phyloP scores from a whole-genome alignment of 2,113 vertebrate species.

The Brevimyrus niger region DNA sequence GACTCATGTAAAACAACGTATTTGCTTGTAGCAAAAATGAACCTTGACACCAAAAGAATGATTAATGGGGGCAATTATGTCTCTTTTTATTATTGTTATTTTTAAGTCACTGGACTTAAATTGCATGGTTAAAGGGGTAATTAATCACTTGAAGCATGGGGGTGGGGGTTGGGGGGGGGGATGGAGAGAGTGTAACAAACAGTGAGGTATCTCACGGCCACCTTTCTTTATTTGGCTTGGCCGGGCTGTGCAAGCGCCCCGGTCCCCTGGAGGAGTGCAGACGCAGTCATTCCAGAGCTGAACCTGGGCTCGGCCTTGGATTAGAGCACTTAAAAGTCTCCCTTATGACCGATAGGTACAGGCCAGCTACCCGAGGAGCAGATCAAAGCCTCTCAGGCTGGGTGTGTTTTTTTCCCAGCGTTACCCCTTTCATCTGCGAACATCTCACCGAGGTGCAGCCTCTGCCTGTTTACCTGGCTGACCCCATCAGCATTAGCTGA shows the following conservation, averaged over 20 bases:
- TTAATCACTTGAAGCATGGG: conserved; percentile 13
- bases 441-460: conserved; percentile 41
- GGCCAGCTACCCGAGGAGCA: conserved; percentile 53
- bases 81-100: conserved; percentile 20
- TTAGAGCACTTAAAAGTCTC: conserved; percentile 23
- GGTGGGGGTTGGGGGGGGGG: not conserved
- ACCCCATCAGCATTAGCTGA: conserved; percentile 26
- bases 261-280: not conserved
- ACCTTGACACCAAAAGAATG: conserved; percentile 16
- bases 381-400: conserved; percentile 59
- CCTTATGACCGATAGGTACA: conserved; percentile 45
- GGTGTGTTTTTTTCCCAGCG: conserved; percentile 37
- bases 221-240: conserved; percentile 14
- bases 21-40: conserved; percentile 19
- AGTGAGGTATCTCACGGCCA: not conserved
- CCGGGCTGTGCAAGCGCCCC: not conserved
- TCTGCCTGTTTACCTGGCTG: conserved; percentile 41
- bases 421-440: conserved; percentile 59
- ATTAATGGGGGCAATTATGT: conserved; percentile 22
- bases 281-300: conserved; percentile 31
- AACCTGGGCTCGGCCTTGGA: conserved; percentile 39
- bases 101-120: conserved; percentile 20
- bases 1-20: conserved; percentile 15
- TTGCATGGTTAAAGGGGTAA: conserved; percentile 17
- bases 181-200: not conserved